These are phyloP conservation scores for Cyclophora albipunctata DNA, from an alignment of 2,888 invertebrate genomes.

Conservation along the genomic window DNA sequence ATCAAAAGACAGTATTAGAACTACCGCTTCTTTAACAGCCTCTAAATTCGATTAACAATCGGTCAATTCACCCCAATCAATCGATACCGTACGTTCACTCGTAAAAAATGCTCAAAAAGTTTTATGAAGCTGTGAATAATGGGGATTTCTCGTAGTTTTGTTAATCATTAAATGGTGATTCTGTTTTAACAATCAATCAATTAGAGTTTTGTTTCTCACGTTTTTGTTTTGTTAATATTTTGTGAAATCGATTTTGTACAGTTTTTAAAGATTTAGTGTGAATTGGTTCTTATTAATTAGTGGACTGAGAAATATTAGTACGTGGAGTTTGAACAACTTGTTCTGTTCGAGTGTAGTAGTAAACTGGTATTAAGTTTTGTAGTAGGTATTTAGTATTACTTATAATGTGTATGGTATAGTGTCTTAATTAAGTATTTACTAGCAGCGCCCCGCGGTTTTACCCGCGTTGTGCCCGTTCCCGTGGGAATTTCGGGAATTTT, in stretches of 20 bases:
- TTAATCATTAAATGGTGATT: constrained; percentile 57
- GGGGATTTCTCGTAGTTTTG: constrained; percentile 49
- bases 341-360: no score
- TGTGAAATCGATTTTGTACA: constrained; percentile 56
- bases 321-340: background rate
- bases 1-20: constrained; percentile 43
- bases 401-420: no score
- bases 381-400: no score
- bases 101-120: constrained; percentile 17
- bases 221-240: constrained; percentile 63
- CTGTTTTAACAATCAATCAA: constrained; percentile 60
- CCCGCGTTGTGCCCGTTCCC: no score
- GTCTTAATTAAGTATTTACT: no score
- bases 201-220: constrained; percentile 64
- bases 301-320: no score
- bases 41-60: constrained; percentile 41
- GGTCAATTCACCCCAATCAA: constrained; percentile 26
- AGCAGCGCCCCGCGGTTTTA: no score
- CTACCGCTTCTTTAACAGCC: constrained; percentile 46
- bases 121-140: constrained; percentile 35
- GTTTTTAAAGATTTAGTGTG: constrained; percentile 40
- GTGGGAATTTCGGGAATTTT: no score
- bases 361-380: no score
- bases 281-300: constrained; percentile 25
- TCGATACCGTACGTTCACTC: constrained; percentile 24